phyloP scores from a whole-genome alignment of 2,888 invertebrate genomes.

The Agonum fuliginosum region DNA sequence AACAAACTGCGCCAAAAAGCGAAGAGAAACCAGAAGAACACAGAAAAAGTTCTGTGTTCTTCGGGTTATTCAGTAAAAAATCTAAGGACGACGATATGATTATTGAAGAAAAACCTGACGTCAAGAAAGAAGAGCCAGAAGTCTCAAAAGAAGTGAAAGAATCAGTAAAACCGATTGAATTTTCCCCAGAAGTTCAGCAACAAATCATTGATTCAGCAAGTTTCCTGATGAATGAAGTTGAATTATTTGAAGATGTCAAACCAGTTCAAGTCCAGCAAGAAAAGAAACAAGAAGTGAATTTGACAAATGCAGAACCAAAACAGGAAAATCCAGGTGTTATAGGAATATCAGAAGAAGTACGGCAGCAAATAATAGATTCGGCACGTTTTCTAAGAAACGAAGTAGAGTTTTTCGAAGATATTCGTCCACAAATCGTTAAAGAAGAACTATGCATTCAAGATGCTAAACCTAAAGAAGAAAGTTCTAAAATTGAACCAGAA shows the following conservation, averaged over 20 bases:
- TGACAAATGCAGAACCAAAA: neutral
- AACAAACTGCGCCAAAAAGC: conserved; percentile 8
- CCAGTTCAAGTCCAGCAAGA: conserved; percentile 15
- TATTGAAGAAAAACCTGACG: conserved; percentile 46
- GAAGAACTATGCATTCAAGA: conserved; percentile 32
- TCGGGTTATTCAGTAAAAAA: conserved; percentile 66
- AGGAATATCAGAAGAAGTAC: conserved; percentile 63
- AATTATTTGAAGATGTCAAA: conserved; percentile 67
- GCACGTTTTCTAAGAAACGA: conserved; percentile 66
- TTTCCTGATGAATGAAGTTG: conserved; percentile 67
- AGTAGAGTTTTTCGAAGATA: conserved; percentile 67
- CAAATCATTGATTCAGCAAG: conserved; percentile 66
- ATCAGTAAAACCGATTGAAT: neutral
- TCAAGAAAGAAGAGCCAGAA: conserved; percentile 13
- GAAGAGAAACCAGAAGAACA: conserved; percentile 62
- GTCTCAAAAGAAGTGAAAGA: neutral
- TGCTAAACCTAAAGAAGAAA: neutral
- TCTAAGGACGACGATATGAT: conserved; percentile 62
- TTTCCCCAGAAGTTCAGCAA: conserved; percentile 65
- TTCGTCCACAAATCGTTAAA: conserved; percentile 60
- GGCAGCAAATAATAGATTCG: conserved; percentile 66
- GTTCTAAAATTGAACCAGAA: neutral
- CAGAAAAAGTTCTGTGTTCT: conserved; percentile 62
- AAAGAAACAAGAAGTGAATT: conserved; percentile 24
- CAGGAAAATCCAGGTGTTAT: neutral